Conservation (phyloP, 2,113 vertebrate species). For the Bubo scandiacus region DNA sequence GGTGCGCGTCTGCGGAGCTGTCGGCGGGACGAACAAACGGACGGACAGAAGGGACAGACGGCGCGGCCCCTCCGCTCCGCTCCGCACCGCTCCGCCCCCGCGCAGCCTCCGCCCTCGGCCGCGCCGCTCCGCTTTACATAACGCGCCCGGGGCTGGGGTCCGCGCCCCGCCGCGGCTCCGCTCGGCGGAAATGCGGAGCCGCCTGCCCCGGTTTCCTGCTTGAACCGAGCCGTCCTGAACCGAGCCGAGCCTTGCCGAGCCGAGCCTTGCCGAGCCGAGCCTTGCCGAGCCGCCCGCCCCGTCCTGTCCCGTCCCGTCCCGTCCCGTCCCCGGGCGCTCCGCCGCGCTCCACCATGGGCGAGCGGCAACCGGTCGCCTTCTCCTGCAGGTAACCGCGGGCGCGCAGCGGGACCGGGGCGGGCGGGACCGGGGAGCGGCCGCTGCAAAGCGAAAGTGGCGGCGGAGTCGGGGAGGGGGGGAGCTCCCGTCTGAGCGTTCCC, state of each 20-base stretch:
- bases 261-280: too few species aligned
- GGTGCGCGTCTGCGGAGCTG: background rate
- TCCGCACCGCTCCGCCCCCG: background rate
- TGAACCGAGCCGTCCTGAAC: background rate
- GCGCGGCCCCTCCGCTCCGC: background rate
- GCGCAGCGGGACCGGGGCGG: background rate
- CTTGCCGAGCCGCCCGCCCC: too few species aligned
- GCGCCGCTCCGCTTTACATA: conserved; percentile 43
- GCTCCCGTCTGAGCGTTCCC: too few species aligned
- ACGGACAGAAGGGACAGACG: background rate
- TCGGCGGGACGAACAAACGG: background rate
- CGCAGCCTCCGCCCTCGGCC: conserved; percentile 16
- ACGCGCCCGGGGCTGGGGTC: conserved; percentile 34
- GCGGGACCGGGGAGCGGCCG: background rate
- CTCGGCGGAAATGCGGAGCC: conserved; percentile 44
- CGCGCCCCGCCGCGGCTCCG: background rate
- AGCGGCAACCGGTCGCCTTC: conserved; percentile 31
- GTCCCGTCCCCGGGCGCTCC: background rate
- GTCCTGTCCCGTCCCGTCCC: background rate
- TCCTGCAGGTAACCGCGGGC: conserved; percentile 31
- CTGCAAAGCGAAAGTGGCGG: conserved; percentile 3
- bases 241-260: background rate
- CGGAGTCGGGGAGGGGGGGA: background rate
- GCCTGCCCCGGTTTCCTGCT: conserved; percentile 37
- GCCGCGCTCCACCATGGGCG: conserved; percentile 35